A percentile compares a stretch with the other conserved stretches of the same genome.
Evolutionary conservation across 2,113 vertebrate genomes (phyloP).

Genomic region (Seriola rivoliana): DNA sequence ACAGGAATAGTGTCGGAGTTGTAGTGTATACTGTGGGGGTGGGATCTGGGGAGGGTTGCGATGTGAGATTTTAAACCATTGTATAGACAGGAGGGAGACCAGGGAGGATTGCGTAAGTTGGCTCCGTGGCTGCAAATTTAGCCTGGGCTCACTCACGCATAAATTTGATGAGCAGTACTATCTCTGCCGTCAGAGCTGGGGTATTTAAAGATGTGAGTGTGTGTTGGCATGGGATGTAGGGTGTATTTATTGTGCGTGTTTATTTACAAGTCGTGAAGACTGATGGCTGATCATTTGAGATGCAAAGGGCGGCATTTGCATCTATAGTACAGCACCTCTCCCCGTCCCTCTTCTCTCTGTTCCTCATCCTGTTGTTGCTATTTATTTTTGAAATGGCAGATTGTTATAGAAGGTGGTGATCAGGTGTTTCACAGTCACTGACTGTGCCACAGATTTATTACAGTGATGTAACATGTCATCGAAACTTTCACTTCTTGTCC

Average conservation of each 20-base stretch:
- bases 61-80: conserved; percentile 73
- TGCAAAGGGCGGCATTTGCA: conserved; percentile 48
- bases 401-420: conserved; percentile 18
- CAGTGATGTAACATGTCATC: conserved; percentile 31
- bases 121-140: conserved; percentile 82
- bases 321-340: conserved; percentile 39
- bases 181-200: conserved; percentile 80
- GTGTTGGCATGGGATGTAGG: conserved; percentile 56
- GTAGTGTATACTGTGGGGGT: conserved; percentile 83
- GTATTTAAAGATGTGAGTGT: conserved; percentile 79
- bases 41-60: conserved; percentile 67
- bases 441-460: conserved; percentile 29
- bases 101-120: conserved; percentile 78
- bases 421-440: conserved; percentile 11
- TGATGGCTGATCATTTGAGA: conserved; percentile 55
- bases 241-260: conserved; percentile 62
- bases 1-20: conserved; percentile 85
- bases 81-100: conserved; percentile 75
- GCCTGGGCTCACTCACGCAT: conserved; percentile 79
- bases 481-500: conserved; percentile 7
- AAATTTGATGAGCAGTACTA: conserved; percentile 81
- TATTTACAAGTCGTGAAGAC: conserved; percentile 67
- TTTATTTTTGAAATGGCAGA: conserved; percentile 38
- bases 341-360: conserved; percentile 21
- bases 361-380: conserved; percentile 45